phyloP scores from a whole-genome alignment of 92 coral and sea anemone genomes.

The Umimayanthus chanpuru region DNA sequence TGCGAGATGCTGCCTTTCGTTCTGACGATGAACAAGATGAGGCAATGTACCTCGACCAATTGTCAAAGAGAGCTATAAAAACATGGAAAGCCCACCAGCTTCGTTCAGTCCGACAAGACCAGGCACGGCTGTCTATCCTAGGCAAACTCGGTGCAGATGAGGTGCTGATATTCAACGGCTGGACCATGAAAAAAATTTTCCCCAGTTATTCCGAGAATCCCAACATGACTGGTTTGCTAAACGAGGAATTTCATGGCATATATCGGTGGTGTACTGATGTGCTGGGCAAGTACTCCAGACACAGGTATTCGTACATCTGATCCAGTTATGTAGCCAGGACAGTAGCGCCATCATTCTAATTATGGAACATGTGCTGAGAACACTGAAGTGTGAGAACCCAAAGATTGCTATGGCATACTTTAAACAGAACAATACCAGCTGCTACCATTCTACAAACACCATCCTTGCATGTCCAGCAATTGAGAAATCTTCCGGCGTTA shows the following conservation, averaged over 20 bases:
- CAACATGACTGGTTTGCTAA: constrained; percentile 23
- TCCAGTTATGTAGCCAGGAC: constrained; percentile 11
- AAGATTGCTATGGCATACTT: constrained; percentile 3
- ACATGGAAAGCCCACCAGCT: constrained; percentile 27
- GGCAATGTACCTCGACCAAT: neutral
- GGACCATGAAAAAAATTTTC: constrained; percentile 14
- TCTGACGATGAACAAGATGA: constrained; percentile 15
- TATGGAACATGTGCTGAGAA: constrained; percentile 14
- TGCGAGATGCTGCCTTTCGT: constrained; percentile 3
- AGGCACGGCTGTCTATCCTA: constrained; percentile 4
- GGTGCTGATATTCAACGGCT: constrained; percentile 7
- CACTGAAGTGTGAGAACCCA: constrained; percentile 12
- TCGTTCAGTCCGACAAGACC: constrained; percentile 6
- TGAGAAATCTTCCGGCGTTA: neutral
- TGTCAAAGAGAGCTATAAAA: constrained; percentile 7
- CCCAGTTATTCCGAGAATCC: constrained; percentile 2
- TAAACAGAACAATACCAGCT: constrained; percentile 9
- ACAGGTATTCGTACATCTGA: neutral
- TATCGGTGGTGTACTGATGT: constrained; percentile 15
- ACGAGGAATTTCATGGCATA: constrained; percentile 27
- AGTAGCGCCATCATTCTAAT: constrained; percentile 5
- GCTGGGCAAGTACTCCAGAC: neutral
- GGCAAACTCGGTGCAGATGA: neutral
- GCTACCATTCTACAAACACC: constrained; percentile 13
- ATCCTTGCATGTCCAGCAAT: constrained; percentile 6